Evolutionary conservation across 2,888 invertebrate species (phyloP), one percentile per base, ranked within the genome.

Genomic region (Galerucella nymphaeae): DNA sequence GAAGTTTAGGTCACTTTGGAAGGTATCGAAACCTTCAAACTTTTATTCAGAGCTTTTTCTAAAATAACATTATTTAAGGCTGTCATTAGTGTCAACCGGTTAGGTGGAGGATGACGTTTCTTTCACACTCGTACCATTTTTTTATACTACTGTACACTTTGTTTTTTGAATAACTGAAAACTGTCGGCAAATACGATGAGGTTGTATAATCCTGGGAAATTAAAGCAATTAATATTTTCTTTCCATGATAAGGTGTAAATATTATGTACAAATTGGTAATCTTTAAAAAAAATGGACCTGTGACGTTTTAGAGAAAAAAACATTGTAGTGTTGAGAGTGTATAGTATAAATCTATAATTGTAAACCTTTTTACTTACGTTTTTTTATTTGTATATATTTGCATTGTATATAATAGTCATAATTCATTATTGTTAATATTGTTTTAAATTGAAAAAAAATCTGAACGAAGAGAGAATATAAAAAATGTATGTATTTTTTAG

Each of bases 351-450:
- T 18, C 42, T 53, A 74, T 55, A 64, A 57, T 70, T 76, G 74
- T 76, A 73, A 75, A 76, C 74, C 18, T 79, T 78, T 80, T 79
- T 79, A 79, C 76, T 79, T 80, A 77, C 72, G 74, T 75, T 79
- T 79, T 82, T 81, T 80, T 81, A 80, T 81, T 79, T 78, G 76
- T 82, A 79, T 79, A 80, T 74, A 81, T 79, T 41, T 78, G 78
- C 78, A 78, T 41, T 77, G 77, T 78, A 77, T 76, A 77, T 79
- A 79, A 68, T 77, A 77, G 70, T 71, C 23, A 64, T 67, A 67
- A 63, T 53, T 9, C 53, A 53, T 66, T 70, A 64, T 71, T 74
- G 68, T 71, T 71, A 71, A 74, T 64, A 61, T 67, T 73, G 72
- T 76, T 77, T 77, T 75, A 72, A 73, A 71, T 64, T 74, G 69